Evolutionary conservation across 2,113 vertebrate genomes (phyloP).

Genomic region (Cinclus mexicanus): DNA sequence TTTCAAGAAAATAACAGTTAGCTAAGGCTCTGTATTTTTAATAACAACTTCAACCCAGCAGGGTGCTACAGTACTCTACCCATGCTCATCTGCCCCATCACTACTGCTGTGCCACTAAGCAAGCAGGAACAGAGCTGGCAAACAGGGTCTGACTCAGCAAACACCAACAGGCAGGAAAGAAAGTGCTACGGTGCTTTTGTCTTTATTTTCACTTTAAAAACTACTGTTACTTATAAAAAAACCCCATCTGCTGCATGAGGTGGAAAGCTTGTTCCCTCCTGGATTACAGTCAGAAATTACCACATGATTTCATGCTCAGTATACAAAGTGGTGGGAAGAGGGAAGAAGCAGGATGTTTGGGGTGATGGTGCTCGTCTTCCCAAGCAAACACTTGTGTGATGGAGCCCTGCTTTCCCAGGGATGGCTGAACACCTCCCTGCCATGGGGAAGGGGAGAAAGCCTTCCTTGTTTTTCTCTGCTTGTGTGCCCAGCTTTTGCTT

Average conservation of each 20-base stretch:
- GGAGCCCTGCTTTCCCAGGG: not conserved
- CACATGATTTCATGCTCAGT: not conserved
- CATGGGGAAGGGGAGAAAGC: not conserved
- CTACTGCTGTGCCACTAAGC: not conserved
- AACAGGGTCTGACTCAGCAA: not conserved
- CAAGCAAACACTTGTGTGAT: not conserved
- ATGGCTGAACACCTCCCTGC: not conserved
- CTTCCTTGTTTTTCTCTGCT: not conserved
- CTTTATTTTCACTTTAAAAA: not conserved
- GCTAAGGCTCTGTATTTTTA: not conserved
- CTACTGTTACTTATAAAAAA: not conserved
- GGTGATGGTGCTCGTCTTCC: not conserved
- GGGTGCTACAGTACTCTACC: not conserved
- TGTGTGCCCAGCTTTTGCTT: not conserved
- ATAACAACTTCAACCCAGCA: not conserved
- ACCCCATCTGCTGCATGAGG: not conserved
- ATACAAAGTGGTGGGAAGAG: not conserved
- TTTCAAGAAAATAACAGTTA: not conserved
- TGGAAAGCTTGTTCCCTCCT: not conserved
- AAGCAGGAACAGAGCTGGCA: not conserved
- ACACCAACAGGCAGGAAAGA: not conserved
- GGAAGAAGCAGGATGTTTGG: not conserved
- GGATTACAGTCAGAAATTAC: not conserved
- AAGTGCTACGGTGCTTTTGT: accelerated
- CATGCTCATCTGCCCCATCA: not conserved